Conservation (phyloP, 1,140 invertebrate genomes). For the Colletes latitarsis region DNA sequence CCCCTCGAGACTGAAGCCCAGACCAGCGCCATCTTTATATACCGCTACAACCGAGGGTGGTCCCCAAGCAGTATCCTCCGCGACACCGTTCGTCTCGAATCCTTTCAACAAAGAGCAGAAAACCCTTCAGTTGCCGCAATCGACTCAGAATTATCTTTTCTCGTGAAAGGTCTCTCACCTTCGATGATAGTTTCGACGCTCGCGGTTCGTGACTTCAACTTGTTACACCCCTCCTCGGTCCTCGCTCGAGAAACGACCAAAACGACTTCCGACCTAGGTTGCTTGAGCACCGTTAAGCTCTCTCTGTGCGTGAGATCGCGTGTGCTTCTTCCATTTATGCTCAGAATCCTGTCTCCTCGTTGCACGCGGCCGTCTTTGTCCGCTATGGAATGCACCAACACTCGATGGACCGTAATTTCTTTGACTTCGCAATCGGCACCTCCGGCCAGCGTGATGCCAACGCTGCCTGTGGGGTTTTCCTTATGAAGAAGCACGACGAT, state of each 20-base stretch:
- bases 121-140: not conserved
- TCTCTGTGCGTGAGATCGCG: conserved; percentile 91
- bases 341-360: conserved; percentile 92
- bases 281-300: conserved; percentile 92
- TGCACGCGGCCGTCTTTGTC: conserved; percentile 92
- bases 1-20: conserved; percentile 96
- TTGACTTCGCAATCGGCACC: conserved; percentile 94
- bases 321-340: conserved; percentile 93
- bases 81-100: conserved; percentile 67
- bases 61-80: conserved; percentile 73
- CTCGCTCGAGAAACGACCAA: conserved; percentile 84
- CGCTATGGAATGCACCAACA: conserved; percentile 91
- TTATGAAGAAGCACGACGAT: conserved; percentile 84
- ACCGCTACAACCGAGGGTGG: conserved; percentile 84
- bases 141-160: not conserved
- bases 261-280: conserved; percentile 86
- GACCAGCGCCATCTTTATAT: conserved; percentile 92
- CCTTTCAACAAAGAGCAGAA: conserved; percentile 48
- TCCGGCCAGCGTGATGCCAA: conserved; percentile 93
- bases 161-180: conserved; percentile 57
- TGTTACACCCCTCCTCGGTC: conserved; percentile 67
- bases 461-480: conserved; percentile 86
- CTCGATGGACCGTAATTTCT: conserved; percentile 95
- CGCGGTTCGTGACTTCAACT: conserved; percentile 66
- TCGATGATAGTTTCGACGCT: conserved; percentile 76